These are phyloP conservation scores for Lepidurus packardi DNA, from an alignment of 1,140 invertebrate genomes.

Conservation along the genomic window DNA sequence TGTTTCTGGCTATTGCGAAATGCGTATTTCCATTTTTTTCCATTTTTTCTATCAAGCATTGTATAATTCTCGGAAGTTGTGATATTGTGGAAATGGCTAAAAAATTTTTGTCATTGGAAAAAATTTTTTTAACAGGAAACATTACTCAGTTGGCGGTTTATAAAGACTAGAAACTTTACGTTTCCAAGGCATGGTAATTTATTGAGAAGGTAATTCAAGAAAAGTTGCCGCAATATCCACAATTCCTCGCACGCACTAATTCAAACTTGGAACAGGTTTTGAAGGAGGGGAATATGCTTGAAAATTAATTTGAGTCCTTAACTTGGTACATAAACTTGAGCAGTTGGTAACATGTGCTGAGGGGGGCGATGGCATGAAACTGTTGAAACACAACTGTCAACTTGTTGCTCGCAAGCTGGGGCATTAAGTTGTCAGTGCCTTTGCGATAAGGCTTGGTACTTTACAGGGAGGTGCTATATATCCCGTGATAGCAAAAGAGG, in stretches of 20 bases:
- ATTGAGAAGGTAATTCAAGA: no score
- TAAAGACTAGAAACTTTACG: no score
- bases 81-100: no score
- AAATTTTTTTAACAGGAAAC: no score
- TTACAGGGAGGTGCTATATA: neutral
- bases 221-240: neutral
- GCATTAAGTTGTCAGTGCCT: constrained; percentile 14
- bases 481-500: constrained; percentile 4
- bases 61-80: no score
- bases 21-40: no score
- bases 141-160: no score
- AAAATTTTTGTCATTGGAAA: no score
- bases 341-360: neutral
- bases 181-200: no score
- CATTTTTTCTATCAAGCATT: no score
- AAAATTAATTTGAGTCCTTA: constrained; percentile 11
- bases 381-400: constrained; percentile 12
- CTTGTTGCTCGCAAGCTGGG: constrained; percentile 20
- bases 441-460: neutral
- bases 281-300: neutral
- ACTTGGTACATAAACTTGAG: constrained; percentile 14
- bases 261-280: neutral
- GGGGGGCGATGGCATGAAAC: neutral
- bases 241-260: neutral
- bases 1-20: neutral